These are phyloP conservation scores for Melipona bicolor DNA, from an alignment of 2,888 invertebrate genomes.

Conservation along the genomic window DNA sequence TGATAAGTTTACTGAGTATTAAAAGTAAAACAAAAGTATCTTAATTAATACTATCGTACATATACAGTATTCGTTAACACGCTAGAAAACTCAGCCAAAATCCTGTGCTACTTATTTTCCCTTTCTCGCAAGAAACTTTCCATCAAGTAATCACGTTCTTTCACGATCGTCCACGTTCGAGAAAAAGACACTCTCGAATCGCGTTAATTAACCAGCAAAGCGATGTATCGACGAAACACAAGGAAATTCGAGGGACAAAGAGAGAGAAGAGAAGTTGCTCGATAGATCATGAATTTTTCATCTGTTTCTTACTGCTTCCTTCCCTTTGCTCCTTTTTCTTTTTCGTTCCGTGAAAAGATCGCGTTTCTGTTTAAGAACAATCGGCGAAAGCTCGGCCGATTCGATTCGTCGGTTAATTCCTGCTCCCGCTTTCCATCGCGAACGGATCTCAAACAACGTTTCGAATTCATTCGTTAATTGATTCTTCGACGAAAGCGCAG, in stretches of 20 bases:
- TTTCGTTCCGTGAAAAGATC: neutral
- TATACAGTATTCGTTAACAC: neutral
- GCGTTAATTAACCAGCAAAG: constrained; percentile 33
- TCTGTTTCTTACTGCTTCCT: neutral
- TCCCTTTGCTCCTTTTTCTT: neutral
- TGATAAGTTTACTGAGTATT: too few relatives aligned
- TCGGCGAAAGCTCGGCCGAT: neutral
- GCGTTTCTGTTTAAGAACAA: constrained; percentile 12
- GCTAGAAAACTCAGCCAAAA: neutral
- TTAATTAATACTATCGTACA: neutral
- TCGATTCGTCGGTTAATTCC: constrained; percentile 9
- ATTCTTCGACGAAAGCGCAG: constrained; percentile 21
- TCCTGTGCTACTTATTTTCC: constrained; percentile 22
- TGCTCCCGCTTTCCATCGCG: neutral
- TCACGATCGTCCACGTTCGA: neutral
- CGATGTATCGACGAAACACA: neutral
- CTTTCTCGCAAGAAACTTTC: constrained; percentile 12
- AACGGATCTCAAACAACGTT: constrained; percentile 16
- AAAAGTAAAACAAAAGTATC: too few relatives aligned
- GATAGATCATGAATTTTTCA: constrained; percentile 19
- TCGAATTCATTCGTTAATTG: constrained; percentile 39
- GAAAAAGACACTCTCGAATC: constrained; percentile 11
- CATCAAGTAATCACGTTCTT: neutral
- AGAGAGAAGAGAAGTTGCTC: neutral
- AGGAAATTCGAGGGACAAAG: neutral